phyloP scores from a whole-genome alignment of 1,140 invertebrate species.

The Eufriesea mexicana region DNA sequence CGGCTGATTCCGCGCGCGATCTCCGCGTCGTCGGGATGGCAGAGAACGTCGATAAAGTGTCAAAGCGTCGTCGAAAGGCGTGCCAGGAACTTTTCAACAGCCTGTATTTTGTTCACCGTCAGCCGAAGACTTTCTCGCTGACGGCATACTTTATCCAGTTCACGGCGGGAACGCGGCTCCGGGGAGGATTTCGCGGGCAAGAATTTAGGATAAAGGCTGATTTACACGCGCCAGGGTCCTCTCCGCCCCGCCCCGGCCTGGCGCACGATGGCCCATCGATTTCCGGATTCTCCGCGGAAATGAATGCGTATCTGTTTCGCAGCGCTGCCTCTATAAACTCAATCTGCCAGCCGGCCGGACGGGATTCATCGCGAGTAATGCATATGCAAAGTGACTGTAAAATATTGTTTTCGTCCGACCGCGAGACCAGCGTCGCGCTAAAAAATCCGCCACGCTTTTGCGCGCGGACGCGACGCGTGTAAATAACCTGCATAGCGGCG shows the following conservation, averaged over 20 bases:
- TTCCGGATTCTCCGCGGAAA: background rate
- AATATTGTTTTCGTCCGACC: slow-evolving; percentile 29
- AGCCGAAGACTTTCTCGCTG: slow-evolving; percentile 48
- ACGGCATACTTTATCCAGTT: slow-evolving; percentile 60
- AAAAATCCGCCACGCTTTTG: background rate
- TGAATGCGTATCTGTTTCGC: slow-evolving; percentile 18
- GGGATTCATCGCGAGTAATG: slow-evolving; percentile 25
- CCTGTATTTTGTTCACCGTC: slow-evolving; percentile 67
- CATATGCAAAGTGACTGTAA: slow-evolving; percentile 38
- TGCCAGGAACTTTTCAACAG: slow-evolving; percentile 68
- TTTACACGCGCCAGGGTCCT: slow-evolving; percentile 18
- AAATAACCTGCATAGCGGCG: background rate
- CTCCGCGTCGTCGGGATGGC: no score
- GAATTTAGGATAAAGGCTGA: slow-evolving; percentile 47
- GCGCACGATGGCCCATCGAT: slow-evolving; percentile 21
- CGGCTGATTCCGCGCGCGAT: no score
- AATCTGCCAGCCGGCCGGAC: slow-evolving; percentile 18
- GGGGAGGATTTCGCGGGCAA: slow-evolving; percentile 46
- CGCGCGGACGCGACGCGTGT: background rate
- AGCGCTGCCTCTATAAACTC: slow-evolving; percentile 22
- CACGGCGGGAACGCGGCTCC: background rate
- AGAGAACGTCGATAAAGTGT: slow-evolving; percentile 58
- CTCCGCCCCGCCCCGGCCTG: background rate
- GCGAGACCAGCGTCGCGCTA: no score
- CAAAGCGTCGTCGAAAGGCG: slow-evolving; percentile 54